Evolutionary conservation across 2,888 invertebrate genomes (phyloP).

Genomic region (Epirrita christyi): DNA sequence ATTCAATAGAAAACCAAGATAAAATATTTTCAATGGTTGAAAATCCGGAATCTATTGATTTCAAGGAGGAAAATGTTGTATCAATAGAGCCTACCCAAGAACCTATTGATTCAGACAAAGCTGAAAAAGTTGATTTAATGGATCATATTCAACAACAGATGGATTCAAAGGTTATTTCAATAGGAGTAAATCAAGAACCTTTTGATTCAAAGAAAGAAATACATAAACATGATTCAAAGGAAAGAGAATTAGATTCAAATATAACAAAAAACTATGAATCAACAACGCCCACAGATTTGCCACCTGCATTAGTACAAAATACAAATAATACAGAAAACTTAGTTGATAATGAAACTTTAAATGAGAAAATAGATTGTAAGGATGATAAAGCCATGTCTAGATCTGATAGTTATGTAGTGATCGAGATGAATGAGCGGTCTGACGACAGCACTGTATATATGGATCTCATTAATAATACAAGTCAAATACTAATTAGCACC

Average conservation of each 20-base stretch:
- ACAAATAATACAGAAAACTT: slow-evolving; percentile 45
- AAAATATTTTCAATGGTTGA: no score
- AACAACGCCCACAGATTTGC: slow-evolving; percentile 45
- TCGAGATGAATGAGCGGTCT: slow-evolving; percentile 41
- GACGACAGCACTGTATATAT: slow-evolving; percentile 64
- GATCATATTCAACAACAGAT: slow-evolving; percentile 18
- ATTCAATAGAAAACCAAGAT: slow-evolving; percentile 21
- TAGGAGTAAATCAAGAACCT: slow-evolving; percentile 18
- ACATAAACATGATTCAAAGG: slow-evolving; percentile 28
- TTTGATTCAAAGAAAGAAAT: slow-evolving; percentile 6
- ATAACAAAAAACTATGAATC: slow-evolving; percentile 40
- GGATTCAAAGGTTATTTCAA: slow-evolving; percentile 8
- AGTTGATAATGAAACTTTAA: slow-evolving; percentile 36
- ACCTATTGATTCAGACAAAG: slow-evolving; percentile 19
- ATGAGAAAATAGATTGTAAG: slow-evolving; percentile 38
- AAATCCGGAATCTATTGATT: slow-evolving; percentile 22
- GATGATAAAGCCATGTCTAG: slow-evolving; percentile 37
- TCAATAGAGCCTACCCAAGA: slow-evolving; percentile 27
- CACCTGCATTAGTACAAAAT: slow-evolving; percentile 76
- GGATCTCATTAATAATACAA: slow-evolving; percentile 70
- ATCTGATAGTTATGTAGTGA: slow-evolving; percentile 48
- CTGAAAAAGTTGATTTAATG: slow-evolving; percentile 8
- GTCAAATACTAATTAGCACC: slow-evolving; percentile 52
- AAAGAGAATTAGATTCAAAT: slow-evolving; percentile 27
- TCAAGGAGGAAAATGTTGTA: slow-evolving; percentile 42